Percentiles rank a stretch among this genome's conserved stretches.
Conservation (phyloP, 1,140 invertebrate species). For the Zaprionus camerounensis region DNA sequence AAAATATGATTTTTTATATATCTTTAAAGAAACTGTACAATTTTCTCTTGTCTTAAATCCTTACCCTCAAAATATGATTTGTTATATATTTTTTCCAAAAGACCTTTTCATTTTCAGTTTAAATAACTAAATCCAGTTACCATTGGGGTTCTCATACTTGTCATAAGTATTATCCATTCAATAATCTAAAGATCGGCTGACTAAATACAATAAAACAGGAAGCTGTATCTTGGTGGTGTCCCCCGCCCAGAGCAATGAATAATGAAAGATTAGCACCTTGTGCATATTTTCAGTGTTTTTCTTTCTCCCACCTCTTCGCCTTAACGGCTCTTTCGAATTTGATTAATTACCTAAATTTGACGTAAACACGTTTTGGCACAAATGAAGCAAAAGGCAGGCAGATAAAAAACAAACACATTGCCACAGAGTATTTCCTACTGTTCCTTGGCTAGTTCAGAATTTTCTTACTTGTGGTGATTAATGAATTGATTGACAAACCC, state of each 20-base stretch:
- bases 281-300: slow-evolving; percentile 1
- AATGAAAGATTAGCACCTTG: slow-evolving; percentile 59
- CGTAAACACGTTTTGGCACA: slow-evolving; percentile 74
- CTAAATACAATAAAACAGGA: slow-evolving; percentile 1
- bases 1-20: too few relatives aligned
- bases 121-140: too few relatives aligned
- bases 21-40: too few relatives aligned
- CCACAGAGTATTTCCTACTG: not conserved
- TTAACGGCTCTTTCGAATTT: slow-evolving; percentile 47
- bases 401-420: slow-evolving; percentile 59
- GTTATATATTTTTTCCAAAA: too few relatives aligned
- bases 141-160: not conserved
- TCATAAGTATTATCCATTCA: too few relatives aligned
- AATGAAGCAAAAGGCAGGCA: slow-evolving; percentile 74
- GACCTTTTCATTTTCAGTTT: too few relatives aligned
- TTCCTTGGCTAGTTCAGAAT: not conserved
- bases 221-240: not conserved
- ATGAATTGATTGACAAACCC: slow-evolving; percentile 71
- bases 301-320: slow-evolving; percentile 5
- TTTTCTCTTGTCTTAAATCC: too few relatives aligned
- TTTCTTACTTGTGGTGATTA: slow-evolving; percentile 51
- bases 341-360: slow-evolving; percentile 74
- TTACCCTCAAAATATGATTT: too few relatives aligned
- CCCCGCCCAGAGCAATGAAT: slow-evolving; percentile 32
- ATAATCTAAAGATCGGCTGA: not conserved